A percentile compares a stretch with the other conserved stretches of the same genome.
Evolutionary conservation across 2,797 vertebrate genomes (phyloP).

Genomic region (Pachyuromys duprasi): DNA sequence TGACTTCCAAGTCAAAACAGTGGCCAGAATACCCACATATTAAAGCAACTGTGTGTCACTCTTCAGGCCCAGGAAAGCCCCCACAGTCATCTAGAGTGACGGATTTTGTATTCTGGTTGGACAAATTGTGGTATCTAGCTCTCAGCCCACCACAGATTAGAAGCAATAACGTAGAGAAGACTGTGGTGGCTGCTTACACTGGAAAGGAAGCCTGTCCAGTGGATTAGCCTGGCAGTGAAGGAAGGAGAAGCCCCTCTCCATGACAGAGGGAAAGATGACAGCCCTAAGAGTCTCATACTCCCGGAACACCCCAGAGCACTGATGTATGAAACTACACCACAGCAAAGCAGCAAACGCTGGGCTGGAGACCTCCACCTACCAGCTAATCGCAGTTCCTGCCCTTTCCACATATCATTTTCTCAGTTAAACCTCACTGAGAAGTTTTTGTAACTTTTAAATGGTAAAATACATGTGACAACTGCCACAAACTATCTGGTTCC

Average conservation of each 20-base stretch:
- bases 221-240: not conserved
- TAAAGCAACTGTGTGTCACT: not conserved
- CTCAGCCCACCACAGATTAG: not conserved
- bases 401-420: not conserved
- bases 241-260: not conserved
- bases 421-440: not conserved
- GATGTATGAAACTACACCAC: fast-evolving
- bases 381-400: not conserved
- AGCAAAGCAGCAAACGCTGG: not conserved
- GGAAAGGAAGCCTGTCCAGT: not conserved
- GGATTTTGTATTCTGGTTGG: not conserved
- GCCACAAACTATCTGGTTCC: not conserved
- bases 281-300: not conserved
- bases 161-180: slow-evolving; percentile 9
- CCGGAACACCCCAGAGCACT: not conserved
- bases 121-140: not conserved
- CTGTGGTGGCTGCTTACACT: not conserved
- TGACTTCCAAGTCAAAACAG: not conserved
- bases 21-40: not conserved
- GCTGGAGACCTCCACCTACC: not conserved
- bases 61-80: not conserved
- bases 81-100: not conserved
- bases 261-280: not conserved
- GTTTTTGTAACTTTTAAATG: not conserved
- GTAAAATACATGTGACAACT: not conserved